Evolutionary conservation across 2,888 invertebrate genomes (phyloP).

Genomic region (Mythimna vitellina): DNA sequence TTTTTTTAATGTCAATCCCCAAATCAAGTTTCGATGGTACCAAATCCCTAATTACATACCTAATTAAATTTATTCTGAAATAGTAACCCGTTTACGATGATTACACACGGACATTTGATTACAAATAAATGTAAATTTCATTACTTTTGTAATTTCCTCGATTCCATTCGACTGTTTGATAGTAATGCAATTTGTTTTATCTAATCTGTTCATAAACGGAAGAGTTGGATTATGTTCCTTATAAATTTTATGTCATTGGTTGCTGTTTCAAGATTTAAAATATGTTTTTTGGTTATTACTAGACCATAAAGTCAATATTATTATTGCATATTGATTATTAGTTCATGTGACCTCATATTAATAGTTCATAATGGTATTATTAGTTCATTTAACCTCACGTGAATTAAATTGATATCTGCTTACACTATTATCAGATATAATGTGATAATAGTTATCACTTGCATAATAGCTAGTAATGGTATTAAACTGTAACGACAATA

Average conservation of each 20-base stretch:
- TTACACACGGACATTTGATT: conserved; percentile 41
- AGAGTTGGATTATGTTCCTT: conserved; percentile 20
- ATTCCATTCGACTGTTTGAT: conserved; percentile 4
- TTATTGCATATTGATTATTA: neutral
- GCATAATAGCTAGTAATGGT: conserved; percentile 24
- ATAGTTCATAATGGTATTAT: neutral
- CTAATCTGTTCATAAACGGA: conserved; percentile 21
- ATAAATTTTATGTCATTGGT: conserved; percentile 11
- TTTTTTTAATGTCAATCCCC: conserved; percentile 14
- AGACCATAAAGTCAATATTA: conserved; percentile 2
- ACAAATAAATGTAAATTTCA: conserved; percentile 33
- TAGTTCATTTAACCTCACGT: conserved; percentile 7
- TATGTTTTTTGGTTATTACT: conserved; percentile 21
- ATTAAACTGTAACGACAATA: conserved; percentile 21
- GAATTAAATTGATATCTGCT: conserved; percentile 22
- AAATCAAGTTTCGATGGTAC: conserved; percentile 12
- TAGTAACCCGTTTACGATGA: conserved; percentile 54
- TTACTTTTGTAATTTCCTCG: conserved; percentile 29
- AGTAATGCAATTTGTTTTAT: conserved; percentile 25
- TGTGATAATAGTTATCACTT: conserved; percentile 35
- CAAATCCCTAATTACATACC: conserved; percentile 49
- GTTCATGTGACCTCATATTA: conserved; percentile 2
- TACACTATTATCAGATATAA: conserved; percentile 22
- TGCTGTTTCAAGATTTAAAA: conserved; percentile 9
- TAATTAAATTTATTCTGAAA: conserved; percentile 57